Base-by-base conservation (phyloP, 2,113 vertebrate genomes). In the Scolopax mira region DNA sequence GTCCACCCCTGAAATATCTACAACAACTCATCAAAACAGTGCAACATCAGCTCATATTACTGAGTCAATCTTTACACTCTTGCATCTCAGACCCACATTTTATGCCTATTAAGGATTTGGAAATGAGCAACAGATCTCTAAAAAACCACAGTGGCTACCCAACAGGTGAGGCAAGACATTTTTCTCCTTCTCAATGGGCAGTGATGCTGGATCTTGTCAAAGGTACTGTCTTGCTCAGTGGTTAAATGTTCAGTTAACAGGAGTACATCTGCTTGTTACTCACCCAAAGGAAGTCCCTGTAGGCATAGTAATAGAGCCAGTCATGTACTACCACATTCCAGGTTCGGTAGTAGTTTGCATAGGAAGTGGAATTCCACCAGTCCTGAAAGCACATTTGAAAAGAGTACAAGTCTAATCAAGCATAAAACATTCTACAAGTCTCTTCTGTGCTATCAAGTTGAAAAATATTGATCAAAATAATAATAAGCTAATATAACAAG, bases 311-410 rank as follows among this genome's bases (percentile, higher is more conserved):
- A 94, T 98, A 99, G 2, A 99, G 97, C 98, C 98, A 99, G 91
- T 99, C 98, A 65, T 99, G 98, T 9, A 99, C 98, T 8, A 99
- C 98, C 46, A 99, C 98, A 0, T 99, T 98, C 98, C 98, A 98
- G 39, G 98, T 98, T 86, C 98, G 96, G 70, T 98, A 99, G 85
- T 98, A 99, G 94, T 98, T 99, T 79, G 98, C 94, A 93, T 98
- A 99, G 28, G 98, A 99, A 27, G 98, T 98, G n/a, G 98, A 99
- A 71, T 99, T 99, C 98, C 98, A 98, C 98, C 98, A 99, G 58
- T 99, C 98, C 98, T 99, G 66, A 89, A 95, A 97, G 61, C 41
- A 87, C 33, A 51, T 28, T 75, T 48, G 21, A 88, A 61, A 42
- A 79, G 31, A 60, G 3, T 49, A 10, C n/a, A 39, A 42, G 35